Evolutionary conservation across 2,888 invertebrate genomes (phyloP).

Genomic region (Uloborus plumipes): DNA sequence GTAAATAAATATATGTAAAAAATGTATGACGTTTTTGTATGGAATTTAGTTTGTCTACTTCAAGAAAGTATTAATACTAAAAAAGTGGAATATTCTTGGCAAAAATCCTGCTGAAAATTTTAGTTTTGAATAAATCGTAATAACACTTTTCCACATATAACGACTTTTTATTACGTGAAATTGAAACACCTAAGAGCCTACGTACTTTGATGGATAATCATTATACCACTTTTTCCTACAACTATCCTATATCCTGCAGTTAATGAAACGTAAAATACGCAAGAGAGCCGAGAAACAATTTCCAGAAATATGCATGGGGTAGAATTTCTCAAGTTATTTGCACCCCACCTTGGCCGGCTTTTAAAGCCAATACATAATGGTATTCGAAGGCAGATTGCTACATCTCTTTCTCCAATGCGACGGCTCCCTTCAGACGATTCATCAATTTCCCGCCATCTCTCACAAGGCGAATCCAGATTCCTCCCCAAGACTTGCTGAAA

Average conservation of each 20-base stretch:
- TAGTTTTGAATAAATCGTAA: too few relatives aligned
- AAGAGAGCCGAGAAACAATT: background rate
- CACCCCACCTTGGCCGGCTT: background rate
- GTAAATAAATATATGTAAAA: too few relatives aligned
- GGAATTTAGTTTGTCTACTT: too few relatives aligned
- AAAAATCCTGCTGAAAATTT: too few relatives aligned
- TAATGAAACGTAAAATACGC: slow-evolving; percentile 27
- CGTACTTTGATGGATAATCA: too few relatives aligned
- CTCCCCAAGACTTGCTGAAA: slow-evolving; percentile 13
- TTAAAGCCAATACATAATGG: slow-evolving; percentile 18
- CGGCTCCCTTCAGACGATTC: slow-evolving; percentile 13
- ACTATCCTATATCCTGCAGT: background rate
- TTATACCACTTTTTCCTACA: slow-evolving; percentile 1
- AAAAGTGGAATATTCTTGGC: too few relatives aligned
- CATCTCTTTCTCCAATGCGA: background rate
- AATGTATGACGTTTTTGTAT: too few relatives aligned
- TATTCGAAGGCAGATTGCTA: background rate
- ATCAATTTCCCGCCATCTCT: slow-evolving; percentile 32
- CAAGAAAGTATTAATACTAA: too few relatives aligned
- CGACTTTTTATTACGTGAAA: too few relatives aligned
- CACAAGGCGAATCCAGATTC: slow-evolving; percentile 25
- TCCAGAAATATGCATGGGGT: slow-evolving; percentile 1
- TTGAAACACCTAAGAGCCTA: too few relatives aligned
- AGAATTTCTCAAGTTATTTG: slow-evolving; percentile 10
- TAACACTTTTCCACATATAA: too few relatives aligned